Conservation (phyloP, 2,113 vertebrate species). For the Ameiurus melas region DNA sequence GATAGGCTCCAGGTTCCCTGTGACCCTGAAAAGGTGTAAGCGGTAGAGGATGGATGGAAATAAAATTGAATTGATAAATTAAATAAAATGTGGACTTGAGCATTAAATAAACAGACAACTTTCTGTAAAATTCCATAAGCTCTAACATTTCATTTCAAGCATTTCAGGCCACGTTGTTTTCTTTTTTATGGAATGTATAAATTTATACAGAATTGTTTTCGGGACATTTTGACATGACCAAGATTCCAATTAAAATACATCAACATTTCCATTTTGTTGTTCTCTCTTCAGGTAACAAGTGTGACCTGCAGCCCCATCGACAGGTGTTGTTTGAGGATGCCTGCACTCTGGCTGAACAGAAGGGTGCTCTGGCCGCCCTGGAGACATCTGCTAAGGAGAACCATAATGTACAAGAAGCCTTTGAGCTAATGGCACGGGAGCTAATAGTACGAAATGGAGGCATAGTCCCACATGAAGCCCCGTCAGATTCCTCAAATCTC, state of each 20-base stretch:
- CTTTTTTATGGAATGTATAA: not conserved
- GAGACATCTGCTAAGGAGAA: slow-evolving; percentile 91
- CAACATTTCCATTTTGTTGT: not conserved
- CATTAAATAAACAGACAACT: not conserved
- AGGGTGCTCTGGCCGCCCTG: slow-evolving; percentile 82
- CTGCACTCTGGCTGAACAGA: slow-evolving; percentile 84
- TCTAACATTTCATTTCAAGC: not conserved
- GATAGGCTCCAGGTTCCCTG: too few species aligned
- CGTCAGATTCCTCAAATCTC: slow-evolving; percentile 19
- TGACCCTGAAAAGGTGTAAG: too few species aligned
- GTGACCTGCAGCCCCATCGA: slow-evolving; percentile 80
- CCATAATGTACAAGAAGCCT: slow-evolving; percentile 82
- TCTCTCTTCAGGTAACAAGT: slow-evolving; percentile 85
- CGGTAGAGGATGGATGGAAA: too few species aligned
- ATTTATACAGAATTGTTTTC: not conserved
- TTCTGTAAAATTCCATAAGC: not conserved
- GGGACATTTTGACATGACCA: not conserved
- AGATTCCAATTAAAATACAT: not conserved
- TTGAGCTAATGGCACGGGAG: slow-evolving; percentile 80
- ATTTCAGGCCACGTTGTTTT: not conserved
- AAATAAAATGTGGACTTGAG: not conserved
- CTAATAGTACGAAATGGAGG: slow-evolving; percentile 77
- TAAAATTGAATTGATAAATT: not conserved
- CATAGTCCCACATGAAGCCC: slow-evolving; percentile 13
- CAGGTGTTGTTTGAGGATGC: slow-evolving; percentile 88